These are phyloP conservation scores for Ceyx margarethae DNA, from an alignment of 2,113 vertebrate species.

Conservation along the genomic window DNA sequence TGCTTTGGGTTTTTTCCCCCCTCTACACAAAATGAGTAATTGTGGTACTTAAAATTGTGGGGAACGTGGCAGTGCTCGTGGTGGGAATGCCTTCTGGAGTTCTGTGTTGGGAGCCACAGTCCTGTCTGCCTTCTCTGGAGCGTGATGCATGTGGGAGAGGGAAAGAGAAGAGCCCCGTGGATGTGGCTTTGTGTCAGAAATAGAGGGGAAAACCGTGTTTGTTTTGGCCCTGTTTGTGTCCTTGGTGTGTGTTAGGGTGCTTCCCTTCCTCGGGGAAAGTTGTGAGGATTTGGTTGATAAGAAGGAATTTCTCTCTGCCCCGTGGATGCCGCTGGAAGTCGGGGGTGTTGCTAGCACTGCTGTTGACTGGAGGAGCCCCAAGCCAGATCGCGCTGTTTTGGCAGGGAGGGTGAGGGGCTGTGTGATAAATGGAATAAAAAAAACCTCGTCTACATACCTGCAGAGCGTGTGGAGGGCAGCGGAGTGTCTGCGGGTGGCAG, in stretches of 20 bases:
- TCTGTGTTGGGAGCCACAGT: not conserved
- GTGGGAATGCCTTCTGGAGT: not conserved
- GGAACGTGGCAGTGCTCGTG: fast-evolving
- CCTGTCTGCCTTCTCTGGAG: not conserved
- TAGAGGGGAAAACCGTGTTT: too few species aligned
- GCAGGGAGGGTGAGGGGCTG: not conserved
- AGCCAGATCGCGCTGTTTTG: fast-evolving
- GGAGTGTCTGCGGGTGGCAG: constrained; percentile 42
- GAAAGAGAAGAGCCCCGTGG: not conserved
- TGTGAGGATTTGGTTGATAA: not conserved
- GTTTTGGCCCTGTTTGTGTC: not conserved
- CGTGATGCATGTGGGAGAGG: not conserved
- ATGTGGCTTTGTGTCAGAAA: not conserved
- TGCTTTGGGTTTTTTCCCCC: not conserved
- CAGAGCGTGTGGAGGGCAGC: not conserved
- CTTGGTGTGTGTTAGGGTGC: not conserved
- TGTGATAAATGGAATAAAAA: fast-evolving
- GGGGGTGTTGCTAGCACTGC: fast-evolving
- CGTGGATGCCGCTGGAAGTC: not conserved
- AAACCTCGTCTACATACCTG: fast-evolving
- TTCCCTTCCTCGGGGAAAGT: not conserved
- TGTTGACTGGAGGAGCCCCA: fast-evolving
- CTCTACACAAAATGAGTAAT: not conserved
- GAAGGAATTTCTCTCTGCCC: not conserved
- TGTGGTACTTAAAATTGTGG: not conserved